phyloP scores from a whole-genome alignment of 2,888 invertebrate genomes.

The Apamea crenata region DNA sequence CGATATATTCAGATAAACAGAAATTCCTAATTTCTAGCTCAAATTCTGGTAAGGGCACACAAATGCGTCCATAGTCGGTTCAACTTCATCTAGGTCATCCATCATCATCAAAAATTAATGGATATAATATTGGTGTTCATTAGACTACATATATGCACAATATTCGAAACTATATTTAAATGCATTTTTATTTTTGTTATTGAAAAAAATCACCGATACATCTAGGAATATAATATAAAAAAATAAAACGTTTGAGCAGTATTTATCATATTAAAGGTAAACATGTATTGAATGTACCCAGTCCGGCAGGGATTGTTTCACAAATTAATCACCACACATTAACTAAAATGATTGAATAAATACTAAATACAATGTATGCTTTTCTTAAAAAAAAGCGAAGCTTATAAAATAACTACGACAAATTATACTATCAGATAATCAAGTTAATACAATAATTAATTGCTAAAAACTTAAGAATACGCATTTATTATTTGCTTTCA shows the following conservation, averaged over 20 bases:
- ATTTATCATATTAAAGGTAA: slow-evolving; percentile 12
- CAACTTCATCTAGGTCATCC: slow-evolving; percentile 6
- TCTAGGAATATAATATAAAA: neutral
- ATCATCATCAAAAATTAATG: slow-evolving; percentile 15
- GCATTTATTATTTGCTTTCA: slow-evolving; percentile 37
- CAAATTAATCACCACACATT: slow-evolving; percentile 45
- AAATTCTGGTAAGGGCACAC: slow-evolving; percentile 8
- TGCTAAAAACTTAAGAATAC: slow-evolving; percentile 29
- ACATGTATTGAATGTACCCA: slow-evolving; percentile 21
- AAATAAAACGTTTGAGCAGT: slow-evolving; percentile 4
- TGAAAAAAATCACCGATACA: neutral
- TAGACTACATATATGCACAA: slow-evolving; percentile 28
- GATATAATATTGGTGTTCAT: slow-evolving; percentile 25
- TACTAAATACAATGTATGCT: slow-evolving; percentile 21
- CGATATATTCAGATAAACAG: slow-evolving; percentile 59
- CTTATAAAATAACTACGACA: slow-evolving; percentile 27
- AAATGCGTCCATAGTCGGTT: neutral
- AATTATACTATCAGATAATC: slow-evolving; percentile 36
- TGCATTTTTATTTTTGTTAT: neutral
- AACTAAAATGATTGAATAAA: slow-evolving; percentile 44
- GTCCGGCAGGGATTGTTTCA: slow-evolving; percentile 19
- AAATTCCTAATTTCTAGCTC: slow-evolving; percentile 48
- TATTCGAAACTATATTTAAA: slow-evolving; percentile 6
- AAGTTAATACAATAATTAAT: slow-evolving; percentile 30
- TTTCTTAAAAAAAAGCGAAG: slow-evolving; percentile 37